phyloP scores from a whole-genome alignment of 30 jellyfish, hydroid and myxozoan genomes.

The Aurelia aurita complex sp. Pacific region DNA sequence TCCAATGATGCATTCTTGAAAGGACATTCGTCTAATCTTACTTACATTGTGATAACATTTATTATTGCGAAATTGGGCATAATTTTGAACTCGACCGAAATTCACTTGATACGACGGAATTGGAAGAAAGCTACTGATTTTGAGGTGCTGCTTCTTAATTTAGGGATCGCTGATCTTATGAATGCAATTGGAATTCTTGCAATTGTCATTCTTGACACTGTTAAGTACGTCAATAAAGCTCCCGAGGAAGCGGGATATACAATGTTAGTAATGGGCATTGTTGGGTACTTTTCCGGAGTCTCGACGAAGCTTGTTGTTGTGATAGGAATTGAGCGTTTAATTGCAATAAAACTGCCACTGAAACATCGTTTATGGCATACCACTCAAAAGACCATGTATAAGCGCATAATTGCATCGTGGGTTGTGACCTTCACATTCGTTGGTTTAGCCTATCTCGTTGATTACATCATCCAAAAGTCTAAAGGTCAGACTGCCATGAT shows the following conservation, averaged over 20 bases:
- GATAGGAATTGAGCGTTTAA: neutral
- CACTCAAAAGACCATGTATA: neutral
- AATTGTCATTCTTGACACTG: no score
- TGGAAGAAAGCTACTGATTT: constrained; percentile 1
- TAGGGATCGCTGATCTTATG: neutral
- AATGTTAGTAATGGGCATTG: no score
- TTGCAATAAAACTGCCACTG: neutral
- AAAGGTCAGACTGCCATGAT: no score
- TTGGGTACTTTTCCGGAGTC: no score
- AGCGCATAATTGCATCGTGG: neutral
- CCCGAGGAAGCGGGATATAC: no score
- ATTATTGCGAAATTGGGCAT: neutral
- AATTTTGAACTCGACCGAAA: neutral
- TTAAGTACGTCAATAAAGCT: no score
- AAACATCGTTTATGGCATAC: neutral
- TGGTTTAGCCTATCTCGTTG: neutral
- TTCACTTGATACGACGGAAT: neutral
- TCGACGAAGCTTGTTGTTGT: neutral
- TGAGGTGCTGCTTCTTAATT: neutral
- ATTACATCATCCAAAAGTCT: neutral
- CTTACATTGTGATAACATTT: no score
- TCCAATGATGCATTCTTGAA: no score
- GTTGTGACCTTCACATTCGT: neutral
- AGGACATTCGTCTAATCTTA: no score
- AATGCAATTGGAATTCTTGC: no score